These are phyloP conservation scores for Crioceris asparagi DNA, from an alignment of 2,888 invertebrate species.

Conservation along the genomic window DNA sequence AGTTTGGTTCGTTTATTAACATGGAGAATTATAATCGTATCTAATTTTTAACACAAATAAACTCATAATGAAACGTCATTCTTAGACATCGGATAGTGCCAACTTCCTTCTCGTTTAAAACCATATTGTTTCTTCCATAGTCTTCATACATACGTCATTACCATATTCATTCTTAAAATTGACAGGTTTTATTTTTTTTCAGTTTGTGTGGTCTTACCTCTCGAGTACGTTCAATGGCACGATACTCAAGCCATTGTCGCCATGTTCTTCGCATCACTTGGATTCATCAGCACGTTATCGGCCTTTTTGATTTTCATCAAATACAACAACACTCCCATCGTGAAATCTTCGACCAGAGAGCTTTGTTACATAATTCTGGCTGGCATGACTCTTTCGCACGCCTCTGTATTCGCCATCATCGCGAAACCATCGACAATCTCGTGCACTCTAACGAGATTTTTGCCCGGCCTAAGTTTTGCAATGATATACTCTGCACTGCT, in stretches of 20 bases:
- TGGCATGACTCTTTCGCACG: conserved; percentile 47
- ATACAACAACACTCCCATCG: conserved; percentile 65
- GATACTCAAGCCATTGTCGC: conserved; percentile 53
- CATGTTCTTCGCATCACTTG: conserved; percentile 47
- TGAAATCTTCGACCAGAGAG: conserved; percentile 57
- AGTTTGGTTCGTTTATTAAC: too few species aligned
- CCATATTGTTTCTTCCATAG: too few species aligned
- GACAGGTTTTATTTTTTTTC: conserved; percentile 9
- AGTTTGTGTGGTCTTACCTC: conserved; percentile 49
- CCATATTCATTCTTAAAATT: too few species aligned
- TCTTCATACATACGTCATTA: too few species aligned
- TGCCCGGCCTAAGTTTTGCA: not conserved
- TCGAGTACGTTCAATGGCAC: conserved; percentile 52
- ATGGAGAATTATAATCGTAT: too few species aligned
- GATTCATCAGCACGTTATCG: conserved; percentile 51
- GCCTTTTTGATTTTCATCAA: conserved; percentile 52
- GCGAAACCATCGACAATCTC: conserved; percentile 46
- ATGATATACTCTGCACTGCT: conserved; percentile 38
- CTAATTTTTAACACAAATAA: too few species aligned
- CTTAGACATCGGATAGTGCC: too few species aligned
- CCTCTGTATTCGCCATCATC: conserved; percentile 53
- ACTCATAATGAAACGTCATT: too few species aligned
- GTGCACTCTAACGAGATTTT: conserved; percentile 38
- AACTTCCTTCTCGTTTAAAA: too few species aligned
- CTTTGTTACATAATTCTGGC: conserved; percentile 60